A percentile compares a stretch with the other conserved stretches of the same genome.
phyloP scores from a whole-genome alignment of 2,113 vertebrate species.

The Tachuris rubrigastra region DNA sequence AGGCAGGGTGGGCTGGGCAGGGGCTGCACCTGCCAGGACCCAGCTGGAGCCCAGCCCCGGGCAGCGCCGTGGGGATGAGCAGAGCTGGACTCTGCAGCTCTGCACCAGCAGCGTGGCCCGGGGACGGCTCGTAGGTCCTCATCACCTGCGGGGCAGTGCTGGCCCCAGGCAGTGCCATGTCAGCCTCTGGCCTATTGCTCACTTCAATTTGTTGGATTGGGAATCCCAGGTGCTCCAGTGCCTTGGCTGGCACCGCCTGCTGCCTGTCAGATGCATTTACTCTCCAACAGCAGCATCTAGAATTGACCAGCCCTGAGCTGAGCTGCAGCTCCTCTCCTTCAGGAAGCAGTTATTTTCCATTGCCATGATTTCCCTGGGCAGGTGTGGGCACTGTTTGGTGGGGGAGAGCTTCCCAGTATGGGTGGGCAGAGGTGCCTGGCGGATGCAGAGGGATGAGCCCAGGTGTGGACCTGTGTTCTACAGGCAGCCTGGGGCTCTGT shows the following conservation, averaged over 20 bases:
- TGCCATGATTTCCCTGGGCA: background rate
- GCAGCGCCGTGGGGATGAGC: fast-evolving
- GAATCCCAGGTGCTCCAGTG: background rate
- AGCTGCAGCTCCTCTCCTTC: background rate
- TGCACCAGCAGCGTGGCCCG: fast-evolving
- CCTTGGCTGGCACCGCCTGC: background rate
- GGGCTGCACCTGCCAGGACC: background rate
- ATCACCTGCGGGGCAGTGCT: fast-evolving
- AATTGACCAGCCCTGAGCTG: background rate
- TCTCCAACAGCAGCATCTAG: background rate
- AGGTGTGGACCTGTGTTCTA: background rate
- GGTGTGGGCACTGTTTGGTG: background rate
- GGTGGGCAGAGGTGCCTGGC: background rate
- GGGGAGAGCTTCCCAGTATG: background rate
- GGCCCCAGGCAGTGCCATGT: background rate
- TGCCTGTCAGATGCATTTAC: background rate
- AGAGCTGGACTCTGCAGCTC: fast-evolving
- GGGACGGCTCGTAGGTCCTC: fast-evolving
- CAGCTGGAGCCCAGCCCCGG: background rate
- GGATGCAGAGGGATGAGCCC: background rate
- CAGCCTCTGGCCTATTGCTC: background rate
- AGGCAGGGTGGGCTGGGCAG: background rate
- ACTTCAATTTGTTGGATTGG: background rate
- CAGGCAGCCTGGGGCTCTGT: background rate
- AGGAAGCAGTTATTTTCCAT: fast-evolving